A percentile compares a stretch with the other conserved stretches of the same genome.
These are phyloP conservation scores for Porites lobata DNA, from an alignment of 92 coral and sea anemone genomes.

Conservation along the genomic window DNA sequence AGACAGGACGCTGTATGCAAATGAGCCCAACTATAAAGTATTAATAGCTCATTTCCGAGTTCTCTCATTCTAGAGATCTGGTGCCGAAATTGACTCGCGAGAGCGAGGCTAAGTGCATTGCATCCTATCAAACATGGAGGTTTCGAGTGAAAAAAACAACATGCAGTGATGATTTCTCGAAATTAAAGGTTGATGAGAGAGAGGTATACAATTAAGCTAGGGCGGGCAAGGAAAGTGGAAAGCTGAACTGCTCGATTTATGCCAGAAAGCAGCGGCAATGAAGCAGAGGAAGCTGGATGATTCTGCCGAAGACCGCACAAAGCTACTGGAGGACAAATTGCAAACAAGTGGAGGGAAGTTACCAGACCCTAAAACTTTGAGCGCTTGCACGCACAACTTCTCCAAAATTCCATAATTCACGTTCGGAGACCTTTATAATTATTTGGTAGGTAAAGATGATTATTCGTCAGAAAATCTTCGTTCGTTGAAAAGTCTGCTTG, in stretches of 20 bases:
- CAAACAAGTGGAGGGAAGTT: conserved; percentile 36
- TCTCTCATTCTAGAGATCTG: no score
- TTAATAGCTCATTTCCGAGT: no score
- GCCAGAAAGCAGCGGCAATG: conserved; percentile 32
- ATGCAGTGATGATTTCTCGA: background rate
- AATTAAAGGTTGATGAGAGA: background rate
- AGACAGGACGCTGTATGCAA: no score
- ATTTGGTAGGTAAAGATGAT: no score
- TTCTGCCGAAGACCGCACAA: conserved; percentile 34
- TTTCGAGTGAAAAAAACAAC: background rate
- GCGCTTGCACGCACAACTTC: conserved; percentile 43
- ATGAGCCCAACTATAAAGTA: no score
- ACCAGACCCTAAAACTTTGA: conserved; percentile 46
- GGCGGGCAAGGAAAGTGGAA: background rate
- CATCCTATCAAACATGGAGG: background rate
- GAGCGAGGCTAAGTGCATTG: background rate
- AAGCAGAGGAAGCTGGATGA: conserved; percentile 23
- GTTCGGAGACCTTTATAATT: no score
- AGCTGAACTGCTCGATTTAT: background rate
- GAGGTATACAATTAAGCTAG: conserved; percentile 27
- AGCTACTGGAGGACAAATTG: conserved; percentile 41
- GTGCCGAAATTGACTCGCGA: background rate
- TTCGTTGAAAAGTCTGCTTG: no score
- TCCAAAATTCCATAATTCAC: no score
- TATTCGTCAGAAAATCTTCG: no score